phyloP scores from a whole-genome alignment of 2,113 vertebrate genomes.

The Centropristis striata region DNA sequence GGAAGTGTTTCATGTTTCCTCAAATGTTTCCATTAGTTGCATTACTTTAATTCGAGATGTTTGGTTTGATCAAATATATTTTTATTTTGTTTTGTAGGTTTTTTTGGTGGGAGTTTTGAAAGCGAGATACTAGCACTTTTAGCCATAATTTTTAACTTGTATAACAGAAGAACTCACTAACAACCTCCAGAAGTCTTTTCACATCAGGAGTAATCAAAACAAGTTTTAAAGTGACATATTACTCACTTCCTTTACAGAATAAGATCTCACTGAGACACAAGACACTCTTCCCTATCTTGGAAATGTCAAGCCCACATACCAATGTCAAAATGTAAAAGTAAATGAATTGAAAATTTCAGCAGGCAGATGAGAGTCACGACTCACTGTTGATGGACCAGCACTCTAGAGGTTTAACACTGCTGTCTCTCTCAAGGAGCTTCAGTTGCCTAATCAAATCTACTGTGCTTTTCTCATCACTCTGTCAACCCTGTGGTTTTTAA shows the following conservation, averaged over 20 bases:
- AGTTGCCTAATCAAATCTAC: slow-evolving; percentile 58
- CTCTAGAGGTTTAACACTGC: slow-evolving; percentile 39
- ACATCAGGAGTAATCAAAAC: slow-evolving; percentile 42
- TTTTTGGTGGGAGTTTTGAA: not conserved
- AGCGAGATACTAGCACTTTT: not conserved
- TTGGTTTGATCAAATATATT: not conserved
- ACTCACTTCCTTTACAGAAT: slow-evolving; percentile 32
- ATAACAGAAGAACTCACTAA: slow-evolving; percentile 30
- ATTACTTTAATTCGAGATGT: not conserved
- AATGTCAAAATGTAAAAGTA: slow-evolving; percentile 55
- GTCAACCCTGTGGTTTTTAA: slow-evolving; percentile 39
- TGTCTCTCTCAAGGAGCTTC: slow-evolving; percentile 30
- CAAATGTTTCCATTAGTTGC: not conserved
- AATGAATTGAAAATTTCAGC: slow-evolving; percentile 60
- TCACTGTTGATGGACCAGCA: slow-evolving; percentile 58
- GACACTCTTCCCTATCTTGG: slow-evolving; percentile 31
- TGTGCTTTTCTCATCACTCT: slow-evolving; percentile 37
- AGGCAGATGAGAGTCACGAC: slow-evolving; percentile 35
- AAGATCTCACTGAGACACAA: slow-evolving; percentile 42
- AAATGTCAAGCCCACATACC: slow-evolving; percentile 63
- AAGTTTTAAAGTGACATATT: slow-evolving; percentile 42
- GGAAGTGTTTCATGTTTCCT: not conserved
- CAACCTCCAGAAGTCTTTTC: not conserved
- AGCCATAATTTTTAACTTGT: slow-evolving; percentile 3
- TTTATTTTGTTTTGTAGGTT: not conserved